Evolutionary conservation across 1,140 invertebrate genomes (phyloP).

Genomic region (Lepidurus packardi): DNA sequence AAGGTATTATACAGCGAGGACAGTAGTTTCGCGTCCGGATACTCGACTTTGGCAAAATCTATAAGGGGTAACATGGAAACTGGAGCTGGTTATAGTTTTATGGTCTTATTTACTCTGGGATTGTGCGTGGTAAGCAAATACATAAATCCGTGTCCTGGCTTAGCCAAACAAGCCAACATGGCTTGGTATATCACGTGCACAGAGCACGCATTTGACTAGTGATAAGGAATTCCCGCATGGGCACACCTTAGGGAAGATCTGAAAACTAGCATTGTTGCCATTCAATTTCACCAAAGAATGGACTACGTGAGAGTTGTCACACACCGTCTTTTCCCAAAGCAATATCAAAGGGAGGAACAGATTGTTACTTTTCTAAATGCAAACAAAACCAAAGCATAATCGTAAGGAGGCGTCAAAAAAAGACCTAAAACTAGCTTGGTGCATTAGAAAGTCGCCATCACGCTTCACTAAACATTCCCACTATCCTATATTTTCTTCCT

Average conservation of each 20-base stretch:
- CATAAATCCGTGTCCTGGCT: background rate
- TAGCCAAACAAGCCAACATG: background rate
- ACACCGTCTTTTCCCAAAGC: background rate
- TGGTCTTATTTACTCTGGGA: background rate
- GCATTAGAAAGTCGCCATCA: background rate
- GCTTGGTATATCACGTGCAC: background rate
- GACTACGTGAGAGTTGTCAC: conserved; percentile 5
- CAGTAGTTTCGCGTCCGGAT: background rate
- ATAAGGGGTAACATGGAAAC: background rate
- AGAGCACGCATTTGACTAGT: background rate
- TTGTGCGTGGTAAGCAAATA: background rate
- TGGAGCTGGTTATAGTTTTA: too few relatives aligned
- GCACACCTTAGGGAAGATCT: background rate
- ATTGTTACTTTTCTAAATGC: background rate
- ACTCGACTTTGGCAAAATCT: background rate
- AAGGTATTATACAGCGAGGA: background rate
- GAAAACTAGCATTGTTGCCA: background rate
- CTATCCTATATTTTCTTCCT: background rate
- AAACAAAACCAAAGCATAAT: background rate
- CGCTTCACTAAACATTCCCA: background rate
- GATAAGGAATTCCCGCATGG: conserved; percentile 4
- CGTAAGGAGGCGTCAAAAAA: background rate
- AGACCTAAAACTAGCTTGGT: background rate
- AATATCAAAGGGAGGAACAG: background rate
- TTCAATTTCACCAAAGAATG: background rate